A percentile compares a stretch with the other conserved stretches of the same genome.
These are phyloP conservation scores for Butorides virescens DNA, from an alignment of 2,113 vertebrate genomes.

Conservation along the genomic window DNA sequence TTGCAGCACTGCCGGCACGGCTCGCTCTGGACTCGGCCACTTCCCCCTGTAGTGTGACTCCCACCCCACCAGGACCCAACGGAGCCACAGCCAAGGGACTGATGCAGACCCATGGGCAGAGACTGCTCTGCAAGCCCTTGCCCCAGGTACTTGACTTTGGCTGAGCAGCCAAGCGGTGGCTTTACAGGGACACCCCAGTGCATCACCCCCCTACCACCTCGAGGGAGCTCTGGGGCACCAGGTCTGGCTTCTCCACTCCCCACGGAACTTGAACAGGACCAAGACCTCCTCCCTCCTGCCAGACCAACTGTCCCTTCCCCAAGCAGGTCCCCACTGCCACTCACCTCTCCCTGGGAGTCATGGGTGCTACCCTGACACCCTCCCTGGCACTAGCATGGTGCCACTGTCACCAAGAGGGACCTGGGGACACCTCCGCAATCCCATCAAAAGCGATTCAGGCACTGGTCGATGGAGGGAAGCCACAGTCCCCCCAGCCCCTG, in stretches of 20 bases:
- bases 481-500: neutral
- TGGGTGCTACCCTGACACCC: neutral
- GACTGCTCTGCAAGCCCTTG: neutral
- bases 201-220: accelerated
- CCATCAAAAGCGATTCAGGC: neutral
- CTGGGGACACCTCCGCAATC: neutral
- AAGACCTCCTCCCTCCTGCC: neutral
- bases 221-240: accelerated
- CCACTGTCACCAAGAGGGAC: neutral
- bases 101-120: neutral
- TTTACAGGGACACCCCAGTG: accelerated
- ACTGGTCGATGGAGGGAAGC: neutral
- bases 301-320: neutral
- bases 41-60: neutral
- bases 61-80: neutral
- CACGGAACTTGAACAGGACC: neutral
- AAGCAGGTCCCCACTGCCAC: neutral
- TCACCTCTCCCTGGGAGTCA: neutral
- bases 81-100: accelerated
- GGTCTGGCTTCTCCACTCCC: neutral
- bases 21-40: neutral
- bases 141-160: accelerated
- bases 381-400: neutral
- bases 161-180: neutral
- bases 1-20: neutral